Conservation (phyloP, 2,113 vertebrate genomes). For the Oreochromis aureus region DNA sequence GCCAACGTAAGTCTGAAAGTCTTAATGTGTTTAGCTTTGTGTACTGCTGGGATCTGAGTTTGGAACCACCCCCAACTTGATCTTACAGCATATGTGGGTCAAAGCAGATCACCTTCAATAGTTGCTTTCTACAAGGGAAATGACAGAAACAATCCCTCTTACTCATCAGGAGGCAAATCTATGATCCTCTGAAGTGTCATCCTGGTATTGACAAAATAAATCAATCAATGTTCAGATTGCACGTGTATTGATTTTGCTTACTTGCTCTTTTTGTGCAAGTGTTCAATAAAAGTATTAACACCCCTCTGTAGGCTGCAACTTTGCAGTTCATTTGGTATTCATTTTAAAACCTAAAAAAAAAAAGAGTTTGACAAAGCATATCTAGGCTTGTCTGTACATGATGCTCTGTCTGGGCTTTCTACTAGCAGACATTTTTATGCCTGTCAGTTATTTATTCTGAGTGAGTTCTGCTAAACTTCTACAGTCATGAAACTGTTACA, state of each 20-base stretch:
- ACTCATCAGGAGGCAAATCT: not conserved
- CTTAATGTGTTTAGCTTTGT: not conserved
- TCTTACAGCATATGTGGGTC: not conserved
- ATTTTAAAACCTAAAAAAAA: not conserved
- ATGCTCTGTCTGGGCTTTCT: not conserved
- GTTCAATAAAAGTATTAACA: not conserved
- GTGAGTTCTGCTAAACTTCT: not conserved
- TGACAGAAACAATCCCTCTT: not conserved
- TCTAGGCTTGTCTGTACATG: not conserved
- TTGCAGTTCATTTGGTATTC: not conserved
- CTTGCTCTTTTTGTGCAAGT: not conserved
- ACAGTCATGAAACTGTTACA: not conserved
- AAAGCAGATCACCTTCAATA: not conserved
- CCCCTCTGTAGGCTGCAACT: not conserved
- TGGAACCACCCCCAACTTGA: not conserved
- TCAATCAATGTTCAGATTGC: not conserved
- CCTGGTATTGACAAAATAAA: not conserved
- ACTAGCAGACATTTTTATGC: not conserved
- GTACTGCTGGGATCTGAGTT: not conserved
- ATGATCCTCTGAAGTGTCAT: not conserved
- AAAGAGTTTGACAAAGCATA: not conserved
- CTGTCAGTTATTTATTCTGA: not conserved
- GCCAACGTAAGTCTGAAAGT: slow-evolving; percentile 73
- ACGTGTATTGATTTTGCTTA: not conserved
- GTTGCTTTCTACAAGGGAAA: not conserved